Conservation (phyloP, 2,888 invertebrate genomes). For the Pecten maximus region DNA sequence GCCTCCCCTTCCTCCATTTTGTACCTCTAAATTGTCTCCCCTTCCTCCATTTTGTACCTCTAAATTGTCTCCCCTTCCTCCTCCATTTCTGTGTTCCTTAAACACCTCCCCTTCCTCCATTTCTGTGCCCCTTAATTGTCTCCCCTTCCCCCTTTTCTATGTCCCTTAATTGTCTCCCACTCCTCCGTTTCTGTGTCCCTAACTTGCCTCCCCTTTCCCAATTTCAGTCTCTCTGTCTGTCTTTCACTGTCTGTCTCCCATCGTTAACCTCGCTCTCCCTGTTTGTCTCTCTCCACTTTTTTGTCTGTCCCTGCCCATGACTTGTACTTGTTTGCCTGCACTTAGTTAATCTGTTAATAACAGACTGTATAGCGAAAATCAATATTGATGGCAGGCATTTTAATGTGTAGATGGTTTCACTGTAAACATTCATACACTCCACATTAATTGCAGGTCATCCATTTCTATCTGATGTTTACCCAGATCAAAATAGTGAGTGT, state of each 20-base stretch:
- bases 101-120: too few species aligned
- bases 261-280: too few species aligned
- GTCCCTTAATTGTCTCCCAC: too few species aligned
- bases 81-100: too few species aligned
- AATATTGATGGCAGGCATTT: neutral
- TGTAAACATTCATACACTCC: neutral
- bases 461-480: conserved; percentile 18
- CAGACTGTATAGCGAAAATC: neutral
- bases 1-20: too few species aligned
- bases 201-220: neutral
- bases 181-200: neutral
- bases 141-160: too few species aligned
- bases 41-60: too few species aligned
- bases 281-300: too few species aligned
- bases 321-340: neutral
- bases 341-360: conserved; percentile 11
- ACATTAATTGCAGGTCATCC: conserved; percentile 19
- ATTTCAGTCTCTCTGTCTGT: neutral
- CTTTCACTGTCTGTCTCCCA: neutral
- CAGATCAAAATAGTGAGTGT: conserved; percentile 17
- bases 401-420: neutral
- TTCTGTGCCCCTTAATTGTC: too few species aligned
- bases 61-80: too few species aligned
- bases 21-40: too few species aligned
- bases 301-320: neutral